These are phyloP conservation scores for Pseudomyrmex flavicornis DNA, from an alignment of 1,140 invertebrate species.

Conservation along the genomic window DNA sequence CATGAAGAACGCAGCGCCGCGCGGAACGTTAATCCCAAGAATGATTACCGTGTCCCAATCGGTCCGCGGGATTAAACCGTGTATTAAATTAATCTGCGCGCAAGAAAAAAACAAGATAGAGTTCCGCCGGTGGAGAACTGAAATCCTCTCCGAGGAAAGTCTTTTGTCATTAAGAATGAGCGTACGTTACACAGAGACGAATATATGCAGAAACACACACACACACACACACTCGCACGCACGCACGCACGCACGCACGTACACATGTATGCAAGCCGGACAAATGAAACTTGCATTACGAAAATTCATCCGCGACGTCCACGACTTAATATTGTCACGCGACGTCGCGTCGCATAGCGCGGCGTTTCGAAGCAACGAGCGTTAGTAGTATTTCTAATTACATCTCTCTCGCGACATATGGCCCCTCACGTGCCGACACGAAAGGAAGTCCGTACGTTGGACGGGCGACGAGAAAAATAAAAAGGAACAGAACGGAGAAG, in stretches of 20 bases:
- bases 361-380: constrained; percentile 17
- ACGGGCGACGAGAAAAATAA: constrained; percentile 57
- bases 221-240: not conserved
- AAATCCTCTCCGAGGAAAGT: not conserved
- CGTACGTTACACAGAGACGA: not conserved
- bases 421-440: constrained; percentile 35
- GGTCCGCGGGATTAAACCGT: not conserved
- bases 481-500: not conserved
- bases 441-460: constrained; percentile 37
- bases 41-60: not conserved
- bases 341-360: not conserved
- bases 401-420: constrained; percentile 44
- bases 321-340: constrained; percentile 16
- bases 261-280: not conserved
- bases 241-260: not conserved
- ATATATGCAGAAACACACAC: not conserved
- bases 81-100: constrained; percentile 2
- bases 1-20: not conserved
- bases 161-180: not conserved
- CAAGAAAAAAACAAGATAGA: not conserved
- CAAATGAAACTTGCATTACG: constrained; percentile 2
- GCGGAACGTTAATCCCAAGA: constrained; percentile 20
- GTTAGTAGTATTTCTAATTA: constrained; percentile 50
- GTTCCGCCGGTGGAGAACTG: not conserved
- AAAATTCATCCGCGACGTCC: constrained; percentile 15